A percentile compares a stretch with the other conserved stretches of the same genome.
Conservation (phyloP, 2,888 invertebrate genomes). For the Nephrotoma guestfalica region DNA sequence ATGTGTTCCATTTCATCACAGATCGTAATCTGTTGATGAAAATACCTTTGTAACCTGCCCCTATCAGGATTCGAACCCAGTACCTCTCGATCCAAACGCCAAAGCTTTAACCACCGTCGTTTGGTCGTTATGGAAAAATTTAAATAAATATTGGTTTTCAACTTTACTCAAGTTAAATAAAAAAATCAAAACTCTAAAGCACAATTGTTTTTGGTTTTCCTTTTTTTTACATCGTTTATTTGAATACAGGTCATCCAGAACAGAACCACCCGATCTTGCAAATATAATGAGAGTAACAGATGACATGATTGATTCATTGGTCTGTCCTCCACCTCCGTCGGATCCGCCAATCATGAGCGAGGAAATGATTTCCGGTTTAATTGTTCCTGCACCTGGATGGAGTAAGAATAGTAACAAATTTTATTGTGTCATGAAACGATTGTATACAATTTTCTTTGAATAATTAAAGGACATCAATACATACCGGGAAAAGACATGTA, state of each 20-base stretch:
- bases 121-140: too few relatives aligned
- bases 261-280: constrained; percentile 62
- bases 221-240: background rate
- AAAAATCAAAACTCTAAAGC: background rate
- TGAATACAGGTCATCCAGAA: constrained; percentile 52
- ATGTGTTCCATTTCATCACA: too few relatives aligned
- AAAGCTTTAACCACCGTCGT: too few relatives aligned
- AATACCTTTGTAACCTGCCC: too few relatives aligned
- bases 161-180: background rate
- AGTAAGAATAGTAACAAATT: constrained; percentile 43
- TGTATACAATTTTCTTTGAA: background rate
- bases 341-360: constrained; percentile 88
- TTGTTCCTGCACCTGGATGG: constrained; percentile 93
- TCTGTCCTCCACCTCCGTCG: constrained; percentile 90
- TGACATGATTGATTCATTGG: constrained; percentile 87
- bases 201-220: background rate
- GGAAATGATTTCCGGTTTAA: constrained; percentile 91
- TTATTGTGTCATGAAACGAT: background rate
- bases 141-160: background rate
- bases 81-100: too few relatives aligned
- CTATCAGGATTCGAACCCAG: too few relatives aligned
- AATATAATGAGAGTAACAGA: constrained; percentile 80
- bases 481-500: constrained; percentile 57
- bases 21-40: too few relatives aligned
- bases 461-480: constrained; percentile 1